A percentile compares a stretch with the other conserved stretches of the same genome.
These are phyloP conservation scores for Sinella curviseta DNA, from an alignment of 1,140 invertebrate species.

Conservation along the genomic window DNA sequence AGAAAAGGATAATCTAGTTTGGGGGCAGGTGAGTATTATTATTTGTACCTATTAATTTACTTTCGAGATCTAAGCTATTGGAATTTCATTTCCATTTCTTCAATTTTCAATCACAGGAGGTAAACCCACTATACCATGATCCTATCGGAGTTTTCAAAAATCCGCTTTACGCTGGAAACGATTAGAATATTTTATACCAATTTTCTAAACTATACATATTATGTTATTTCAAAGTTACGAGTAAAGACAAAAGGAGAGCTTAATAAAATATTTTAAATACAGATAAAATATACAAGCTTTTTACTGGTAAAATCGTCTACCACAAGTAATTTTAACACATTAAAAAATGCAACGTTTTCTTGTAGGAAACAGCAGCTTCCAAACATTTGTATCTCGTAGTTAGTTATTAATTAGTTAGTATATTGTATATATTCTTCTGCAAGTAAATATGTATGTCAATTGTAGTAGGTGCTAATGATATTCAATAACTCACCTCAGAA, in stretches of 20 bases:
- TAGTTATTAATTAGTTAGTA: no score
- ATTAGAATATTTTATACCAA: background rate
- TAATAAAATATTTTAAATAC: background rate
- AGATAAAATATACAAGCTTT: background rate
- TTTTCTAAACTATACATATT: background rate
- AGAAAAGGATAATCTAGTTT: background rate
- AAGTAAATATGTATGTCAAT: no score
- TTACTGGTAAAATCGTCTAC: background rate
- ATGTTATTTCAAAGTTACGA: no score
- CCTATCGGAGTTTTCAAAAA: slow-evolving; percentile 30
- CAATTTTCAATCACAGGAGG: no score
- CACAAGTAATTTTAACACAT: background rate
- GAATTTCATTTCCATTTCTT: background rate
- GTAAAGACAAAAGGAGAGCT: no score
- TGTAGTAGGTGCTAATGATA: no score
- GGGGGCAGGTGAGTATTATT: background rate
- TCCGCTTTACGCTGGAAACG: slow-evolving; percentile 20
- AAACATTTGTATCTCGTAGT: no score
- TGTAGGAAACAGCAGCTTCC: no score
- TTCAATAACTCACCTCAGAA: no score
- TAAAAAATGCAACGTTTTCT: no score
- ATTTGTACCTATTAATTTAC: background rate
- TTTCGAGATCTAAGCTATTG: background rate
- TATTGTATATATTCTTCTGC: no score
- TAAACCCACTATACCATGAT: slow-evolving; percentile 22